Evolutionary conservation across 2,113 vertebrate genomes (phyloP).

Genomic region (Corythaixoides concolor): DNA sequence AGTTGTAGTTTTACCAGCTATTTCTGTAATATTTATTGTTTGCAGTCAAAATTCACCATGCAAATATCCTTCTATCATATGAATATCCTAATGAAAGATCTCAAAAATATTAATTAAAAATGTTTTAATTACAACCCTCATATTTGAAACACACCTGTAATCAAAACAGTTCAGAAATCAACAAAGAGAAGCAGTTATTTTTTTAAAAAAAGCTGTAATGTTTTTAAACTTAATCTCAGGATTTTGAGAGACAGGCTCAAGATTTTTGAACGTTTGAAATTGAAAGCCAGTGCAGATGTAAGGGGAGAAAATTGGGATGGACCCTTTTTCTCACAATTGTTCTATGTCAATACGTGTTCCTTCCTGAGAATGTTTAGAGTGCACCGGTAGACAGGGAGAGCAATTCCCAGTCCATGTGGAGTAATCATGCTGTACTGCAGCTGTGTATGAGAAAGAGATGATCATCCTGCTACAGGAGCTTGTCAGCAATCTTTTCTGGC

Average conservation of each 20-base stretch:
- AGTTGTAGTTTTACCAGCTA: neutral
- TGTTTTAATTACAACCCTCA: neutral
- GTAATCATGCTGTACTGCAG: neutral
- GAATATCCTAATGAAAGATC: neutral
- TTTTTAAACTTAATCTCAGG: neutral
- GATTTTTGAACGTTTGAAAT: neutral
- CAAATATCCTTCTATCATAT: neutral
- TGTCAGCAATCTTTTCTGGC: neutral
- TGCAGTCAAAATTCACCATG: neutral
- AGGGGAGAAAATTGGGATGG: neutral
- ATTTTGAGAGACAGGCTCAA: neutral
- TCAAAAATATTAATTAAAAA: neutral
- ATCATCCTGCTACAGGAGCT: neutral
- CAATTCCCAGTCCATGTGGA: neutral
- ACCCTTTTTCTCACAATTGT: neutral
- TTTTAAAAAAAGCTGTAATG: neutral
- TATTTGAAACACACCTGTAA: neutral
- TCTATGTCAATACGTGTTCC: rapidly evolving
- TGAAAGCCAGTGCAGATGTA: neutral
- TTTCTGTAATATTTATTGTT: neutral
- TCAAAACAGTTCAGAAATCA: neutral
- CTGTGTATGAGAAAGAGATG: neutral
- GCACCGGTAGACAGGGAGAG: neutral
- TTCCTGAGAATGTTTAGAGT: neutral
- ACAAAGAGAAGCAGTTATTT: neutral